Percentiles rank a stretch among this genome's conserved stretches.
Evolutionary conservation across 2,113 vertebrate species (phyloP).

Genomic region (Peucedramus taeniatus): DNA sequence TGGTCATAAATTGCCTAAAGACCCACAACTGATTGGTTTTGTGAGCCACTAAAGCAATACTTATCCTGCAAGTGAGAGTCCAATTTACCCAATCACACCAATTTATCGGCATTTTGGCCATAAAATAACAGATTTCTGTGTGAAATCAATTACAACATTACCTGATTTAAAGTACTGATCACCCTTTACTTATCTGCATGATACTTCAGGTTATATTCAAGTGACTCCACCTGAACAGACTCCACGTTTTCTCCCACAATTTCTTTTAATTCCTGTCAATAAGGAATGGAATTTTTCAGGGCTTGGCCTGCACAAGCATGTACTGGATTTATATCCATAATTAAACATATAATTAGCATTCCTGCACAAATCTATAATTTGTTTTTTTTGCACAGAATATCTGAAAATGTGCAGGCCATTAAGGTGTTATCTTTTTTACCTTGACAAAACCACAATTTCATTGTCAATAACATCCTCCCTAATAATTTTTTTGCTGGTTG

Average conservation of each 20-base stretch:
- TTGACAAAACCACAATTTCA: not conserved
- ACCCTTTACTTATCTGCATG: not conserved
- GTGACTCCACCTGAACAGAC: not conserved
- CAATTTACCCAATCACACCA: not conserved
- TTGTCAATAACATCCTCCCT: not conserved
- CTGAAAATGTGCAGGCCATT: not conserved
- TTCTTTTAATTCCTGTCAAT: not conserved
- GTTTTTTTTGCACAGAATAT: not conserved
- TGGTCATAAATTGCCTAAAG: not conserved
- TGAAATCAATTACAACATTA: not conserved
- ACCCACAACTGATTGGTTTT: not conserved
- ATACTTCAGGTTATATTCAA: not conserved
- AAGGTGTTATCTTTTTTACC: fast-evolving
- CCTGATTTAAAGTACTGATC: not conserved
- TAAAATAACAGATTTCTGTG: not conserved
- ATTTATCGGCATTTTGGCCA: not conserved
- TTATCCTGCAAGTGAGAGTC: not conserved
- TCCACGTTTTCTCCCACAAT: not conserved
- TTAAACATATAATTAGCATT: not conserved
- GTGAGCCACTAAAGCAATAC: not conserved
- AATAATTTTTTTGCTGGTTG: not conserved
- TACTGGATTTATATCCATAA: not conserved
- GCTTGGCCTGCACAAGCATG: not conserved
- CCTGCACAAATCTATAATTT: not conserved
- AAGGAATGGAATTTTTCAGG: not conserved